A percentile compares a stretch with the other conserved stretches of the same genome.
Conservation (phyloP, 2,113 vertebrate species). For the Peromyscus leucopus region DNA sequence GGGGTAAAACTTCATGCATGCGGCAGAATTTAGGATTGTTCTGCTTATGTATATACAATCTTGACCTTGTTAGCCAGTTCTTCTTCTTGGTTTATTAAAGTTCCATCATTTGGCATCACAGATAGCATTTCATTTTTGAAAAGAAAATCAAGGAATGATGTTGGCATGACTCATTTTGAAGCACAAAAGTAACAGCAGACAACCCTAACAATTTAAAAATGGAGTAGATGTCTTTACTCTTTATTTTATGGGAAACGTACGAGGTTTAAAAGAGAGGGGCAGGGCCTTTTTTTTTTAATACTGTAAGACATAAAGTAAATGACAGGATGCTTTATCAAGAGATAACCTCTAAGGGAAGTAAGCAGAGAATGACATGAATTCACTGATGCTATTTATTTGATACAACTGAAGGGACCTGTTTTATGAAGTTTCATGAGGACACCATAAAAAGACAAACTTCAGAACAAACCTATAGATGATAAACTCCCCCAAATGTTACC, state of each 20-base stretch:
- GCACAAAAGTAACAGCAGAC: constrained; percentile 7
- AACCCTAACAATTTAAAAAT: neutral
- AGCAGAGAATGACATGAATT: neutral
- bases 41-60: neutral
- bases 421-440: neutral
- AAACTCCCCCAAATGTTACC: neutral
- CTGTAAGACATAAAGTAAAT: neutral
- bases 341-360: neutral
- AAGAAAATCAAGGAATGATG: neutral
- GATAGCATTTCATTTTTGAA: neutral
- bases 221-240: neutral
- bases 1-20: neutral
- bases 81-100: neutral
- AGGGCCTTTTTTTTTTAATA: neutral
- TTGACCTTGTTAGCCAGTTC: neutral
- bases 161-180: neutral
- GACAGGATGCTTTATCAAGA: neutral
- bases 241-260: neutral
- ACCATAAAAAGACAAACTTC: neutral
- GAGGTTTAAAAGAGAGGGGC: neutral
- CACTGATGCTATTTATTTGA: neutral
- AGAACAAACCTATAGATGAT: neutral
- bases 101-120: neutral
- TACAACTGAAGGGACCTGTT: neutral
- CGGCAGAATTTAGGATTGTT: neutral